Evolutionary conservation across 2,797 vertebrate genomes (phyloP).

Genomic region (Hypotaenidia philippensis): DNA sequence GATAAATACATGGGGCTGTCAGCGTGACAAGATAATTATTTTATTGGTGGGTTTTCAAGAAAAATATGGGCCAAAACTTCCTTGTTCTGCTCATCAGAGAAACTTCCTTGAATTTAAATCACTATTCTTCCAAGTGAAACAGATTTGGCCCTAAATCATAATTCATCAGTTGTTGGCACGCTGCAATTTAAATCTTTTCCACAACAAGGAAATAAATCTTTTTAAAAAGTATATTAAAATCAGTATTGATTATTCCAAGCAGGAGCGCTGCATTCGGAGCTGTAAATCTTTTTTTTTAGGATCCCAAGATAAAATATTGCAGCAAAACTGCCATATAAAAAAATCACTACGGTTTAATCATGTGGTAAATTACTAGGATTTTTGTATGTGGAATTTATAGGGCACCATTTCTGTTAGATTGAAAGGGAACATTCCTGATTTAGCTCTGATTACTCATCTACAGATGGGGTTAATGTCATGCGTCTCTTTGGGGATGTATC

Average conservation of each 20-base stretch:
- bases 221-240: slow-evolving; percentile 66
- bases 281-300: slow-evolving; percentile 58
- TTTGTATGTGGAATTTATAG: slow-evolving; percentile 66
- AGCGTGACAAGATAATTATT: slow-evolving; percentile 50
- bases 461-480: slow-evolving; percentile 70
- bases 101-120: slow-evolving; percentile 64
- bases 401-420: slow-evolving; percentile 56
- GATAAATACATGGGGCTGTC: slow-evolving; percentile 37
- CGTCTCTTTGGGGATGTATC: slow-evolving; percentile 54
- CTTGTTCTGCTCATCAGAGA: slow-evolving; percentile 45
- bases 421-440: slow-evolving; percentile 53
- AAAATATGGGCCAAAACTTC: slow-evolving; percentile 43
- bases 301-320: slow-evolving; percentile 54
- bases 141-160: slow-evolving; percentile 66
- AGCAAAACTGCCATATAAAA: slow-evolving; percentile 39
- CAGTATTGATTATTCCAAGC: slow-evolving; percentile 72
- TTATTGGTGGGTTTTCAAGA: slow-evolving; percentile 38
- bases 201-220: slow-evolving; percentile 72
- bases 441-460: slow-evolving; percentile 70
- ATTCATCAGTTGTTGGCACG: slow-evolving; percentile 55
- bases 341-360: slow-evolving; percentile 60
- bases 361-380: slow-evolving; percentile 66
- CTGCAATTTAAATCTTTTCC: slow-evolving; percentile 65
- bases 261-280: neutral
- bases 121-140: slow-evolving; percentile 31